These are phyloP conservation scores for Larimichthys polyactis DNA, from an alignment of 2,113 vertebrate genomes.

Conservation along the genomic window DNA sequence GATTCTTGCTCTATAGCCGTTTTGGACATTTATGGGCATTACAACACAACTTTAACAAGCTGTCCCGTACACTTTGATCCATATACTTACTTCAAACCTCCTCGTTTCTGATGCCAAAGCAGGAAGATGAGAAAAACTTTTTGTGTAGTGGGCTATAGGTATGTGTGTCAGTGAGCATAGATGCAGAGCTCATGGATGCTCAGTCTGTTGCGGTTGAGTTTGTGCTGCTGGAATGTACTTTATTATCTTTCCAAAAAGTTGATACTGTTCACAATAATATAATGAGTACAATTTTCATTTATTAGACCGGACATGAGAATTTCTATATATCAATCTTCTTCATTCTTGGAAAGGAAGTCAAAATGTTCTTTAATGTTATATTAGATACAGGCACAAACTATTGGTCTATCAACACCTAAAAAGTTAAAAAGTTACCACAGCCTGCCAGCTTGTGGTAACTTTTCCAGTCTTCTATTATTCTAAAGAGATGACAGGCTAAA, in stretches of 20 bases:
- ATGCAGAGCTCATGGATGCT: background rate
- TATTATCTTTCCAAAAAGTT: background rate
- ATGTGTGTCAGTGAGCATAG: background rate
- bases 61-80: conserved; percentile 27
- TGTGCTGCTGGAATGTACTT: background rate
- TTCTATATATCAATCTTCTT: background rate
- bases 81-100: background rate
- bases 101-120: conserved; percentile 14
- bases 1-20: conserved; percentile 15
- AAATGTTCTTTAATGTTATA: background rate
- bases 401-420: background rate
- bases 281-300: background rate
- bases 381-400: background rate
- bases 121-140: background rate
- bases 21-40: conserved; percentile 56
- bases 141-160: background rate
- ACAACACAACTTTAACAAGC: conserved; percentile 59
- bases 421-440: no score
- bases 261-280: background rate
- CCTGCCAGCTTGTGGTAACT: conserved; percentile 11
- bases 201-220: background rate
- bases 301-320: background rate
- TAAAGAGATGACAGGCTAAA: conserved; percentile 72
- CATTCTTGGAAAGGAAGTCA: background rate
- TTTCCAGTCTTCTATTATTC: conserved; percentile 59